phyloP scores from a whole-genome alignment of 2,797 vertebrate species.

The Agapornis canus region DNA sequence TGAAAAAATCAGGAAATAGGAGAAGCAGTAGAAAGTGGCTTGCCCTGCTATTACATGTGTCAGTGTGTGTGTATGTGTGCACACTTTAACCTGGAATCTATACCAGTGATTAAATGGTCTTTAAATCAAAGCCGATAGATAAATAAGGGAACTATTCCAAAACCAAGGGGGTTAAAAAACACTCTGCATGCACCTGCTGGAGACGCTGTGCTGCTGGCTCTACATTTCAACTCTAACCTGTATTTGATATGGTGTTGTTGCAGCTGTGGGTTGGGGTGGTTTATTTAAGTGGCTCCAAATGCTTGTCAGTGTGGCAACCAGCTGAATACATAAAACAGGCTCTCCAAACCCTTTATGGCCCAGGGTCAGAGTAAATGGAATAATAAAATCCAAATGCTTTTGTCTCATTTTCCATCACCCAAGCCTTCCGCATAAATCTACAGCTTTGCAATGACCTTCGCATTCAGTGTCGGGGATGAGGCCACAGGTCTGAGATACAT shows the following conservation, averaged over 20 bases:
- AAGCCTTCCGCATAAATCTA: constrained; percentile 90
- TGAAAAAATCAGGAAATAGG: not conserved
- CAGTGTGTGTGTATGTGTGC: not conserved
- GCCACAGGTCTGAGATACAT: constrained; percentile 79
- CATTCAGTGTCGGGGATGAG: constrained; percentile 80
- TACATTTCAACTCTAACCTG: constrained; percentile 90
- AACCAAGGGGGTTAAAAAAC: constrained; percentile 60
- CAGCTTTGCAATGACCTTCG: constrained; percentile 91
- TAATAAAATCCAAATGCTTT: constrained; percentile 99
- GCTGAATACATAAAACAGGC: constrained; percentile 99
- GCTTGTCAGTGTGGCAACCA: constrained; percentile 98
- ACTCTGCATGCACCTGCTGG: constrained; percentile 91
- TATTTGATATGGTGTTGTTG: constrained; percentile 97
- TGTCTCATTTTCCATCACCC: constrained; percentile 94
- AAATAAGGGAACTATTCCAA: constrained; percentile 42
- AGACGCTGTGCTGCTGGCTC: constrained; percentile 85
- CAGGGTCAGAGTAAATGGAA: constrained; percentile 98
- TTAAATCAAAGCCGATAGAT: constrained; percentile 46
- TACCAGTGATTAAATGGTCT: constrained; percentile 1
- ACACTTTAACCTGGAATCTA: not conserved
- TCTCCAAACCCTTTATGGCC: constrained; percentile 98
- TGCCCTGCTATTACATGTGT: not conserved
- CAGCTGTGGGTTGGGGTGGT: constrained; percentile 96
- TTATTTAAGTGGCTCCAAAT: constrained; percentile 99
- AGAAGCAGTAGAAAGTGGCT: not conserved